Base-by-base conservation (phyloP, 2,888 invertebrate species). In the Heteromurus nitidus region DNA sequence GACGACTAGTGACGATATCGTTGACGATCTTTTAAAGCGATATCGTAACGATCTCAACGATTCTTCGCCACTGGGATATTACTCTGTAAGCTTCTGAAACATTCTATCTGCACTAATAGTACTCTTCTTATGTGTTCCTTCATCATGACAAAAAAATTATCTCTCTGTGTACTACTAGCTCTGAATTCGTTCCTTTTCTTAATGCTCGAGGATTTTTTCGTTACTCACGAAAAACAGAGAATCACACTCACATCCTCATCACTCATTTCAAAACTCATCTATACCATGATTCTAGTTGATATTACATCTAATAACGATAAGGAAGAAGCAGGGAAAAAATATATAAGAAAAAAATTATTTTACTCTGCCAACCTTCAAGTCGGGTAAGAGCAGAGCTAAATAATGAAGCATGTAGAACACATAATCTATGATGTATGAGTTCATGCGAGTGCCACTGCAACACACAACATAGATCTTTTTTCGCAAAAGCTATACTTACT, bases 141-240 rank as follows among this genome's bases (percentile, higher is more conserved):
- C 26, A 67, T 50, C 77, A 79, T 70, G 70, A 79, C 70, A 64
- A 64, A 79, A 70, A 79, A 64, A 42, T 28, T n/a, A 13, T 50
- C 30, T 53, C 18, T 68, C 24, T 53, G 58, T 11, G n/a, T n/a
- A n/a, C n/a, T n/a, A n/a, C n/a, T n/a, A 69, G 55, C 55, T 70
- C 58, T 70, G 68, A 76, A 67, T 76, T 70, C 44, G 58, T 42
- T 80, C n/a, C n/a, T 80, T 80, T 80, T 62, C 18, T 67, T 77
- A n/a, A 24, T 26, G 73, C 73, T 80, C 36, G 53, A 80, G 74
- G 80, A 80, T 73, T 75, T 80, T 70, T 81, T 81, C 81, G 81
- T 81, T 81, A 75, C 81, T 81, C 81, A 81, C 81, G 81, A 81
- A 81, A 72, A 69, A 74, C 22, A 64, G 62, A 74, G 58, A 75